Conservation (phyloP, 2,113 vertebrate genomes). For the Pteronura brasiliensis region DNA sequence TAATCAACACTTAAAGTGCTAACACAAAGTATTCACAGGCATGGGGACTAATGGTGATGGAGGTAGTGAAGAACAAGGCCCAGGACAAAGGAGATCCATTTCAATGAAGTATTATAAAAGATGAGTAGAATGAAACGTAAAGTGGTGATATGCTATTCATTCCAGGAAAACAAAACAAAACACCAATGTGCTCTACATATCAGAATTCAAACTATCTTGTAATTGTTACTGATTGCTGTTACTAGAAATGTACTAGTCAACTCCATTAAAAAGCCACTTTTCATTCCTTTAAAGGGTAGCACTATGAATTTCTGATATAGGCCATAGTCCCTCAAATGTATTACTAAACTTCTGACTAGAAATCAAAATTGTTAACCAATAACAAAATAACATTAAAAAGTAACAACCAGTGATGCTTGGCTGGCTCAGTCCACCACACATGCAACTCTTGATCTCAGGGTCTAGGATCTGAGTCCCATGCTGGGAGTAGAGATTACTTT, state of each 20-base stretch:
- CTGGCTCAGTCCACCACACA: background rate
- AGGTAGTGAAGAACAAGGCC: background rate
- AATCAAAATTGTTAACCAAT: background rate
- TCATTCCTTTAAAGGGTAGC: background rate
- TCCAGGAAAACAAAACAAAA: background rate
- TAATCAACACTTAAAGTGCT: background rate
- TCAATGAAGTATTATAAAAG: background rate
- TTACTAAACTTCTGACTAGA: background rate
- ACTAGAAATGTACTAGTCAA: background rate
- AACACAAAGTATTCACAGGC: background rate
- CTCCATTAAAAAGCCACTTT: background rate
- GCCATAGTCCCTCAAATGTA: background rate
- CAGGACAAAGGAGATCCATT: background rate
- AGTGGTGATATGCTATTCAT: background rate
- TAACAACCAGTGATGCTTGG: background rate
- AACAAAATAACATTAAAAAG: constrained; percentile 15
- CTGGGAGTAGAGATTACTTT: background rate
- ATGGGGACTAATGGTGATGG: rapidly evolving
- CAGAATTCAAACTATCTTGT: background rate
- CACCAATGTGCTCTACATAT: background rate
- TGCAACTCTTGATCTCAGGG: background rate
- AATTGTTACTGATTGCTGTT: background rate
- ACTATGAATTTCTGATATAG: background rate
- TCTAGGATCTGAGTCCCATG: background rate
- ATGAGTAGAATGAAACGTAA: background rate